Conservation (phyloP, 2,113 vertebrate genomes). For the human (Homo sapiens) region DNA sequence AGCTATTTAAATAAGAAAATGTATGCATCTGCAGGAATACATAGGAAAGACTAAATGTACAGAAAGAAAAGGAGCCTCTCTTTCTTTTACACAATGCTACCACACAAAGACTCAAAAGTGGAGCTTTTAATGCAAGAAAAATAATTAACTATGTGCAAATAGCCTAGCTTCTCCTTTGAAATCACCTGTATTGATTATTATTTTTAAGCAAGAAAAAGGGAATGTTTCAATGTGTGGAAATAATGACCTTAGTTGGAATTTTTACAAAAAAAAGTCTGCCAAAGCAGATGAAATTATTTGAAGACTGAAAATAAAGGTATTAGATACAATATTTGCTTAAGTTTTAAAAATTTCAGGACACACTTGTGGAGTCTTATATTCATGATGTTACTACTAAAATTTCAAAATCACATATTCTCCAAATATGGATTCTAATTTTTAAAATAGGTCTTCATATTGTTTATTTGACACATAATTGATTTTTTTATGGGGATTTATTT, state of each 20-base stretch:
- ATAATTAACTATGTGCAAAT: neutral
- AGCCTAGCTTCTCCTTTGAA: neutral
- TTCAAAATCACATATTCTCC: neutral
- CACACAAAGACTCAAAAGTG: neutral
- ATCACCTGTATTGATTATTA: neutral
- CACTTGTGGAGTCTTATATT: neutral
- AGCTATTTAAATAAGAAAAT: neutral
- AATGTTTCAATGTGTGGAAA: neutral
- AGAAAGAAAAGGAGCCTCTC: neutral
- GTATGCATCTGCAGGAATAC: neutral
- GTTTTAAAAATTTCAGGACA: neutral
- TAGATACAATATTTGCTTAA: neutral
- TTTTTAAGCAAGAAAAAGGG: neutral
- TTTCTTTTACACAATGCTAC: neutral
- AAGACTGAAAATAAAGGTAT: neutral
- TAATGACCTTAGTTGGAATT: neutral
- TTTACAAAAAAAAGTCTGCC: neutral
- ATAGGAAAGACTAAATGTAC: neutral
- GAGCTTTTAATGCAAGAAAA: neutral
- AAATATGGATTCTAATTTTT: neutral
- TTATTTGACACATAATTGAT: neutral
- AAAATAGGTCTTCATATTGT: neutral
- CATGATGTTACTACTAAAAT: neutral
- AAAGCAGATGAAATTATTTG: neutral
- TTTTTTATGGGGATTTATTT: neutral